Evolutionary conservation across 2,797 vertebrate genomes (phyloP).

Genomic region (Falco rusticolus): DNA sequence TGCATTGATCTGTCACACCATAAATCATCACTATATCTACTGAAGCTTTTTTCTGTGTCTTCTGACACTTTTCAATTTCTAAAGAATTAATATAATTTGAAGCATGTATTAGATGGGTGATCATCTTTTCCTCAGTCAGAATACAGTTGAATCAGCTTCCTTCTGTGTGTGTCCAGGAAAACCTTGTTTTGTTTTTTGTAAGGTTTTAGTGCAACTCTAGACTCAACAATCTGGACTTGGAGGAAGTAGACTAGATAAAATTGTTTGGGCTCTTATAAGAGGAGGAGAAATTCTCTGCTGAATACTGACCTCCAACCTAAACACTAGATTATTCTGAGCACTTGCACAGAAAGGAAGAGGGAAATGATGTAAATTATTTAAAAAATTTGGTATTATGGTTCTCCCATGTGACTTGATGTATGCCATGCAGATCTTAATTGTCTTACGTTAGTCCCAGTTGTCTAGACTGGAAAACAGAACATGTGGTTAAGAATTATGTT

Average conservation of each 20-base stretch:
- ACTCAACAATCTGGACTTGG: conserved; percentile 9
- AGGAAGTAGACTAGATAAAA: conserved; percentile 38
- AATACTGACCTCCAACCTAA: background rate
- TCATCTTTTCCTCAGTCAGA: background rate
- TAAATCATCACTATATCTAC: background rate
- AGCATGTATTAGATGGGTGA: background rate
- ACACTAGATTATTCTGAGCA: background rate
- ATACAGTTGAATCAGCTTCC: background rate
- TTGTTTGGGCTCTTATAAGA: background rate
- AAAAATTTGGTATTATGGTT: background rate
- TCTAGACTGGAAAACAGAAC: background rate
- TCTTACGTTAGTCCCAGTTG: background rate
- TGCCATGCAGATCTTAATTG: background rate
- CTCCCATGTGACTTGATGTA: background rate
- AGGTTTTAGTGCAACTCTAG: background rate
- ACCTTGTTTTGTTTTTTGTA: background rate
- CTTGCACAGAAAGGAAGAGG: background rate
- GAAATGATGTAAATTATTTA: background rate
- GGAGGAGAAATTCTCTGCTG: conserved; percentile 1
- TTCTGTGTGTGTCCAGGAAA: background rate
- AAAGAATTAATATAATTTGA: background rate
- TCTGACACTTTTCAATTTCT: background rate
- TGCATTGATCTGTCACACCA: background rate
- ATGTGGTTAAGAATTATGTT: background rate
- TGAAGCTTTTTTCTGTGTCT: background rate